phyloP scores from a whole-genome alignment of 1,140 invertebrate species.

The Zaprionus inermis region DNA sequence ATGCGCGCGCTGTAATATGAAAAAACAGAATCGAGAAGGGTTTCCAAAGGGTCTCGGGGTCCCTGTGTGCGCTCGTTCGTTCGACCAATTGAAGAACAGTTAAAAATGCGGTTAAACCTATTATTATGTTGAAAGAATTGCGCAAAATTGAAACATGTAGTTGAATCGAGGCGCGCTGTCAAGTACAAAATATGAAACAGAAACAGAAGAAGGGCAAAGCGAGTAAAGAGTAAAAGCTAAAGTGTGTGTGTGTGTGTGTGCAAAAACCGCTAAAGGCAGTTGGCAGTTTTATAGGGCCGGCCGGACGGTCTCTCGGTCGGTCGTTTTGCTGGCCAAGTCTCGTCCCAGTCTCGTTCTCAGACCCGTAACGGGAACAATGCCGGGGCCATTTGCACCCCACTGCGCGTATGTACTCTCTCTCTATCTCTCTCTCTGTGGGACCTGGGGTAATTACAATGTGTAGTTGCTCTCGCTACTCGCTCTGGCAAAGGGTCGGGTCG shows the following conservation, averaged over 20 bases:
- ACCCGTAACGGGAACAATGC: conserved; percentile 27
- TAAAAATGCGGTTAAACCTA: conserved; percentile 82
- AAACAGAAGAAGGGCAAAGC: conserved; percentile 38
- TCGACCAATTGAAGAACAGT: conserved; percentile 70
- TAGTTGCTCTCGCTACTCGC: conserved; percentile 21
- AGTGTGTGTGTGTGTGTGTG: neutral
- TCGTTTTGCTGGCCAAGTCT: neutral
- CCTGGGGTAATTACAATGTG: conserved; percentile 65
- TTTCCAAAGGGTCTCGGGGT: neutral
- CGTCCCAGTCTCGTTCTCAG: conserved; percentile 10
- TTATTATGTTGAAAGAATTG: conserved; percentile 76
- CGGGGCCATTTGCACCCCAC: conserved; percentile 46
- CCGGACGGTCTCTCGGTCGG: neutral
- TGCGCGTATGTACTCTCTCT: conserved; percentile 25
- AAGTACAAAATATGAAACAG: conserved; percentile 34
- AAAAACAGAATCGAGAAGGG: neutral
- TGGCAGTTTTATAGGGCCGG: conserved; percentile 39
- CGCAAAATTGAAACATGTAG: conserved; percentile 73
- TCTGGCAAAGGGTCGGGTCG: conserved; percentile 11
- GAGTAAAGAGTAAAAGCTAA: conserved; percentile 13
- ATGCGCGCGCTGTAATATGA: conserved; percentile 42
- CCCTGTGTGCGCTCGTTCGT: conserved; percentile 36
- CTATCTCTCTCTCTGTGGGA: conserved; percentile 22
- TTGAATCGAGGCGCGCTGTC: conserved; percentile 42
- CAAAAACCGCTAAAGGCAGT: conserved; percentile 68